Percentiles rank a stretch among this genome's conserved stretches.
Conservation (phyloP, 2,797 vertebrate genomes). For the Steatocranus sp. region DNA sequence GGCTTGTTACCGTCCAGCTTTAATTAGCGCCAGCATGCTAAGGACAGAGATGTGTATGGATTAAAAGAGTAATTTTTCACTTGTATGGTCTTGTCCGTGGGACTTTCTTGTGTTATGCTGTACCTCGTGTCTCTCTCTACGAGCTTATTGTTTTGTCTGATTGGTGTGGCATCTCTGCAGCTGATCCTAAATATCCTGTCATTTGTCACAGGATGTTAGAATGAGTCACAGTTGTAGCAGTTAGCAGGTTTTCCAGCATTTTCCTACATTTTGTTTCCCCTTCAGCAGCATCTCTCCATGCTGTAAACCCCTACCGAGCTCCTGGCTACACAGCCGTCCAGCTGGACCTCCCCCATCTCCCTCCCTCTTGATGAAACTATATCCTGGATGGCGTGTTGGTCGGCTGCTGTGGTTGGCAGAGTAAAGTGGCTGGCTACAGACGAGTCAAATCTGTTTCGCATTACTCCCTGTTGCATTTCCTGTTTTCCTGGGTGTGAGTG, state of each 20-base stretch:
- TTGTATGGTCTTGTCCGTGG: background rate
- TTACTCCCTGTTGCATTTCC: slow-evolving; percentile 61
- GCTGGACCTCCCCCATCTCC: slow-evolving; percentile 7
- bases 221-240: background rate
- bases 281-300: background rate
- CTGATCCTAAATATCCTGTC: background rate
- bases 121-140: background rate
- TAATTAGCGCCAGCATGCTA: slow-evolving; percentile 68
- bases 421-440: slow-evolving; percentile 42
- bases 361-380: slow-evolving; percentile 13
- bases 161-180: background rate
- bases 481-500: slow-evolving; percentile 25
- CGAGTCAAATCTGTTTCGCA: slow-evolving; percentile 62
- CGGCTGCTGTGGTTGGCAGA: slow-evolving; percentile 51
- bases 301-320: slow-evolving; percentile 2
- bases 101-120: background rate
- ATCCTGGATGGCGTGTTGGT: slow-evolving; percentile 31
- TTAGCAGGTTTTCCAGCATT: background rate
- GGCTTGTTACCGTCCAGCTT: slow-evolving; percentile 46
- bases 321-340: slow-evolving; percentile 4
- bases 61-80: background rate
- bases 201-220: background rate
- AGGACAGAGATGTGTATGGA: background rate
- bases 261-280: background rate
- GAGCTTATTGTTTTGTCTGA: background rate